A percentile compares a stretch with the other conserved stretches of the same genome.
phyloP scores from a whole-genome alignment of 2,113 vertebrate species.

The Gymnobelideus leadbeateri region DNA sequence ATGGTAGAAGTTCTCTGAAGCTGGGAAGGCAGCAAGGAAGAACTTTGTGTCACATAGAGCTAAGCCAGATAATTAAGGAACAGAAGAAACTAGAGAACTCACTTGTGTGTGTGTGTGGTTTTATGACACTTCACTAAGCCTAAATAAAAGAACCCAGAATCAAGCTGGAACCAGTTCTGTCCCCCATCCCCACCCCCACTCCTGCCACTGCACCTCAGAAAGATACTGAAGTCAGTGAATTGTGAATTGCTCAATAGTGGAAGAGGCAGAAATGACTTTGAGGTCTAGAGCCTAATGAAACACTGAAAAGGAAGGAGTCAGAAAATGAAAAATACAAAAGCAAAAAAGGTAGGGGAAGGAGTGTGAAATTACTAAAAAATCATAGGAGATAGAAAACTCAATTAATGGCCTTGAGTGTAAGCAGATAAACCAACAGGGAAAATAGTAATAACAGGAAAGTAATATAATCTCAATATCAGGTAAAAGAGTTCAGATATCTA shows the following conservation, averaged over 20 bases:
- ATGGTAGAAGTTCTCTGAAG: background rate
- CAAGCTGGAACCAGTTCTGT: background rate
- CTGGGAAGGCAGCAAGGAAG: background rate
- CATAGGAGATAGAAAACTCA: background rate
- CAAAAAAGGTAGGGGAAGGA: background rate
- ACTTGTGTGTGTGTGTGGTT: background rate
- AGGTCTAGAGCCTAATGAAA: background rate
- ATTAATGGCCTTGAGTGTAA: background rate
- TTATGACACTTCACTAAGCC: background rate
- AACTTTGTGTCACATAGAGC: background rate
- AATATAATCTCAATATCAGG: background rate
- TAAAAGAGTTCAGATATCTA: background rate
- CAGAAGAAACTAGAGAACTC: background rate
- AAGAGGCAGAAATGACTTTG: background rate
- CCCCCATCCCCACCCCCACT: background rate
- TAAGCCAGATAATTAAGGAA: background rate
- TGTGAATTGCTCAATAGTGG: background rate
- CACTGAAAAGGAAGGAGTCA: background rate
- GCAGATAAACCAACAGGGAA: background rate
- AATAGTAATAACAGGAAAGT: background rate
- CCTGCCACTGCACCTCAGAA: too few species aligned
- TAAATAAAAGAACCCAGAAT: background rate
- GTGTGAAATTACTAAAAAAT: background rate
- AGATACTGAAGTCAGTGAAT: background rate
- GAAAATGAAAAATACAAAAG: background rate